Conservation (phyloP, 1,140 invertebrate species). For the Nasonia longicornis region DNA sequence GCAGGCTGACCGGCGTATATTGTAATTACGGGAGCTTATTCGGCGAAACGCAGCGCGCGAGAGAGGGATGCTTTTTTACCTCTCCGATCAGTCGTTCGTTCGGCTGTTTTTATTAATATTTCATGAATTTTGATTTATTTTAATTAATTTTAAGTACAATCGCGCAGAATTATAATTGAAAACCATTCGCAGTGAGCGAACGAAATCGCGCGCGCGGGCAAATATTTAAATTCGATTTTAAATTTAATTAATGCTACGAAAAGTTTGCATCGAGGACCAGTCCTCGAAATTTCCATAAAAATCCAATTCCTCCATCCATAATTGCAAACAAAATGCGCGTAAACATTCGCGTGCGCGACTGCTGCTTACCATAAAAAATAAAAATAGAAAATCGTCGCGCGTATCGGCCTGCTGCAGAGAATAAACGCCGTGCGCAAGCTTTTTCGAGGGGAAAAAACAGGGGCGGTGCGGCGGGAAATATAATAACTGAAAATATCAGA, state of each 20-base stretch:
- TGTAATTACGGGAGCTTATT: conserved; percentile 35
- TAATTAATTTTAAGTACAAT: conserved; percentile 46
- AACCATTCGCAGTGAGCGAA: conserved; percentile 34
- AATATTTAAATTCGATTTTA: conserved; percentile 48
- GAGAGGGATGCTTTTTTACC: conserved; percentile 14
- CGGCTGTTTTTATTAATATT: conserved; percentile 32
- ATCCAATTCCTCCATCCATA: conserved; percentile 40
- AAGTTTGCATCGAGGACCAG: conserved; percentile 32
- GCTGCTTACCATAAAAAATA: conserved; percentile 36
- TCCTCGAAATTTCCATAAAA: conserved; percentile 43
- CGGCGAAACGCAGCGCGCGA: conserved; percentile 10
- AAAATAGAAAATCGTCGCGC: conserved; percentile 13
- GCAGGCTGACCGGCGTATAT: background rate
- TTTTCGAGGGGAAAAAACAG: background rate
- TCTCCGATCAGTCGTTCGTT: background rate
- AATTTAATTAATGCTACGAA: conserved; percentile 46
- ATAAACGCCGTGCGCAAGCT: background rate
- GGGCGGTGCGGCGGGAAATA: background rate
- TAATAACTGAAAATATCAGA: conserved; percentile 42
- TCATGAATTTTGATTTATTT: conserved; percentile 45
- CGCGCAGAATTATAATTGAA: conserved; percentile 44
- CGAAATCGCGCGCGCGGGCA: conserved; percentile 31
- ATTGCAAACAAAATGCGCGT: conserved; percentile 36
- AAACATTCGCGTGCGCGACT: conserved; percentile 2
- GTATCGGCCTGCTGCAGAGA: background rate